These are phyloP conservation scores for Halictus rubicundus DNA, from an alignment of 1,140 invertebrate species.

Conservation along the genomic window DNA sequence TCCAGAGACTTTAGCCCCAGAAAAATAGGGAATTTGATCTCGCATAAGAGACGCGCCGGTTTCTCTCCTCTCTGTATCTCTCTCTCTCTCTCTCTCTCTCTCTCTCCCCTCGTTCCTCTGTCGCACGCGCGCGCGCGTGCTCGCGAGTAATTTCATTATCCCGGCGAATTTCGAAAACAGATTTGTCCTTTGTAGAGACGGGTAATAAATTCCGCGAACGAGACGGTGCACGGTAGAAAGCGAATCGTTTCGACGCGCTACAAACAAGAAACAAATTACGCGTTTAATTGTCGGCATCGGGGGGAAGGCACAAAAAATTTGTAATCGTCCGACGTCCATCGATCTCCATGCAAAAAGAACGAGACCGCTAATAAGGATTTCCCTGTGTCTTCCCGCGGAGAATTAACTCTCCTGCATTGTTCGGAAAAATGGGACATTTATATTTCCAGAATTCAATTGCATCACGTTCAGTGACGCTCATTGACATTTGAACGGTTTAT, in stretches of 20 bases:
- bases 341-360: not conserved
- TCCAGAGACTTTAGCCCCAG: conserved; percentile 5
- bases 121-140: not conserved
- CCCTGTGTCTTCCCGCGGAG: not conserved
- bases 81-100: too few relatives aligned
- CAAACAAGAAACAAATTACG: not conserved
- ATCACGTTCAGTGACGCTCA: too few relatives aligned
- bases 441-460: too few relatives aligned
- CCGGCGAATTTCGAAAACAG: conserved; percentile 25
- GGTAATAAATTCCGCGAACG: conserved; percentile 5
- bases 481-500: too few relatives aligned
- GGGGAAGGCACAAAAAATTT: not conserved
- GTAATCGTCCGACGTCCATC: not conserved
- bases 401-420: too few relatives aligned
- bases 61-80: not conserved
- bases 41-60: not conserved
- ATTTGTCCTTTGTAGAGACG: conserved; percentile 13
- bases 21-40: conserved; percentile 26
- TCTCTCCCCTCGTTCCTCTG: not conserved
- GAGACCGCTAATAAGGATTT: not conserved
- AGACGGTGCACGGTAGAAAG: not conserved
- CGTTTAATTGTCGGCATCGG: not conserved
- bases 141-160: conserved; percentile 30
- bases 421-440: too few relatives aligned
- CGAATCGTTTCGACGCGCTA: not conserved